phyloP scores from a whole-genome alignment of 2,888 invertebrate species.

The Andrena fulva region DNA sequence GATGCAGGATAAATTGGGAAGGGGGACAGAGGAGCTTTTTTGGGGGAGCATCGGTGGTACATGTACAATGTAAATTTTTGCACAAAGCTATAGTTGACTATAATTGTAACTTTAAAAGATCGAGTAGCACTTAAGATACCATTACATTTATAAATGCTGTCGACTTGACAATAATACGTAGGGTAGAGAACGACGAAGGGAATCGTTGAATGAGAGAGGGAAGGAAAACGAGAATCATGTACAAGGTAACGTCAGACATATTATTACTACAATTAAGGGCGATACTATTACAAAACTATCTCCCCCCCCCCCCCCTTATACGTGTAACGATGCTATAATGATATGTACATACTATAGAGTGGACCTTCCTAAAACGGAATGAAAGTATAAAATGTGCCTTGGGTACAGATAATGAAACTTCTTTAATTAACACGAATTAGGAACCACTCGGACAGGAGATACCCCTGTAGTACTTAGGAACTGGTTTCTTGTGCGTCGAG shows the following conservation, averaged over 20 bases:
- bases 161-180: slow-evolving; percentile 83
- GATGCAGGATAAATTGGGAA: neutral
- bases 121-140: slow-evolving; percentile 58
- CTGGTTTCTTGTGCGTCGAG: slow-evolving; percentile 69
- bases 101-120: slow-evolving; percentile 72
- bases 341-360: slow-evolving; percentile 72
- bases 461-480: slow-evolving; percentile 74
- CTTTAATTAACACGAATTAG: slow-evolving; percentile 71
- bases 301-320: slow-evolving; percentile 31
- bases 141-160: slow-evolving; percentile 82
- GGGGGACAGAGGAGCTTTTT: neutral
- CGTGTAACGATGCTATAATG: slow-evolving; percentile 69
- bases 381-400: slow-evolving; percentile 85
- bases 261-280: slow-evolving; percentile 50
- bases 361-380: slow-evolving; percentile 80
- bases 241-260: slow-evolving; percentile 61
- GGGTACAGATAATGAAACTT: slow-evolving; percentile 81
- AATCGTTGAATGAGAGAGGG: slow-evolving; percentile 42
- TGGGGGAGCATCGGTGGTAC: slow-evolving; percentile 49
- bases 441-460: slow-evolving; percentile 70
- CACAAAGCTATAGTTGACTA: slow-evolving; percentile 81
- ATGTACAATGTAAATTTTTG: slow-evolving; percentile 83
- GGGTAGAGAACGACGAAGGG: slow-evolving; percentile 71
- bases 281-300: slow-evolving; percentile 65
- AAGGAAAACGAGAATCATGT: slow-evolving; percentile 49